Evolutionary conservation across 2,113 vertebrate genomes (phyloP).

Genomic region (Seriola dumerili): DNA sequence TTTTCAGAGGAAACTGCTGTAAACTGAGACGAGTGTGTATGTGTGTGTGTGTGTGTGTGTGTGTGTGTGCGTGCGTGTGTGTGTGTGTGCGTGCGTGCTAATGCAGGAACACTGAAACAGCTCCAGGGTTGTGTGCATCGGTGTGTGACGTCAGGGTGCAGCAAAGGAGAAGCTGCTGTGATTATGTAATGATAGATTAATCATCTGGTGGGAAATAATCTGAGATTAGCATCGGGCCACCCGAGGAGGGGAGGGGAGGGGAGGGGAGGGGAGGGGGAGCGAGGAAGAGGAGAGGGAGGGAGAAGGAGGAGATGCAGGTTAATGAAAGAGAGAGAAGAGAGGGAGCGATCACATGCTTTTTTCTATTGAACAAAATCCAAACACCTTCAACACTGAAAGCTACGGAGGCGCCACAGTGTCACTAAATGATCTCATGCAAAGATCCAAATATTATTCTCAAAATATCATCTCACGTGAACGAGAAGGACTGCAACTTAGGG

Average conservation of each 20-base stretch:
- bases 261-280: not conserved
- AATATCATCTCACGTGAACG: no score
- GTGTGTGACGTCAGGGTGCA: slow-evolving; percentile 51
- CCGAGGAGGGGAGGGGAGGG: slow-evolving; percentile 1
- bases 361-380: not conserved
- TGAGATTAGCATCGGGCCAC: slow-evolving; percentile 75
- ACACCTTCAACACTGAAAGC: not conserved
- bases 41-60: no score
- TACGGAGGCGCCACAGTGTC: not conserved
- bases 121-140: slow-evolving; percentile 12
- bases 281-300: not conserved
- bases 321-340: not conserved
- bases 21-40: not conserved
- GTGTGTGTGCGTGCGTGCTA: no score
- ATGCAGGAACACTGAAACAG: slow-evolving; percentile 13
- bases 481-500: no score
- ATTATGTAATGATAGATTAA: slow-evolving; percentile 80
- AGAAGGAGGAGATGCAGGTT: not conserved
- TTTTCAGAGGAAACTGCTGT: not conserved
- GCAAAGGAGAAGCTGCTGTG: slow-evolving; percentile 51
- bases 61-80: no score
- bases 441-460: no score
- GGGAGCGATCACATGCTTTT: not conserved
- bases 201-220: slow-evolving; percentile 82
- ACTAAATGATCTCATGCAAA: not conserved